Conservation (phyloP, 2,888 invertebrate species). For the Macrophya alboannulata region DNA sequence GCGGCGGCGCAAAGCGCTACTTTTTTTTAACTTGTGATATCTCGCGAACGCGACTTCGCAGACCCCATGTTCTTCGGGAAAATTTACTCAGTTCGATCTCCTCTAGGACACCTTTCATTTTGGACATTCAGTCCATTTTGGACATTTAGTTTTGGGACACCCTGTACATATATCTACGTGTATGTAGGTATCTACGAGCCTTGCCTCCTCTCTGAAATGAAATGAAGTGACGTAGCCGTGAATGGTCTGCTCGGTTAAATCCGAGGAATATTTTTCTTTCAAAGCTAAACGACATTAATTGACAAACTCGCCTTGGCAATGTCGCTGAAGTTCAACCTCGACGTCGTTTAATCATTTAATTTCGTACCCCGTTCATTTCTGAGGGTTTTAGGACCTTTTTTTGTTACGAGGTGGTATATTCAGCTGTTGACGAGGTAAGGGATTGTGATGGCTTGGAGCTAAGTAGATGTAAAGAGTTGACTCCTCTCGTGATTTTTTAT, state of each 20-base stretch:
- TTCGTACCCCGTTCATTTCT: not conserved
- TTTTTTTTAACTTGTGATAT: no score
- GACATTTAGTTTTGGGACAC: no score
- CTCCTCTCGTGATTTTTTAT: not conserved
- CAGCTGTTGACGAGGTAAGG: slow-evolving; percentile 31
- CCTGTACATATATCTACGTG: not conserved
- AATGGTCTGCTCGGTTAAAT: not conserved
- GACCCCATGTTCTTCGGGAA: no score
- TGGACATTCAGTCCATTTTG: no score
- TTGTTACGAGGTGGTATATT: slow-evolving; percentile 33
- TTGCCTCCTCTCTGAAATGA: not conserved
- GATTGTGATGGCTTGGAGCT: slow-evolving; percentile 15
- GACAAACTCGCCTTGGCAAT: slow-evolving; percentile 7
- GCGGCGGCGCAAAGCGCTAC: no score
- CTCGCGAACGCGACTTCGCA: no score
- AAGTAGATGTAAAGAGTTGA: slow-evolving; percentile 49
- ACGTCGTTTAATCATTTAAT: slow-evolving; percentile 21
- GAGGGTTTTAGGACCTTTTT: not conserved
- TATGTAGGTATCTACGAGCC: not conserved
- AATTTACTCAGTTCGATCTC: no score
- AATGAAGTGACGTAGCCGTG: not conserved
- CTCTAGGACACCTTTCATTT: no score
- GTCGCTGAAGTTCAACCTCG: slow-evolving; percentile 17
- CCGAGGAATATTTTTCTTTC: slow-evolving; percentile 15
- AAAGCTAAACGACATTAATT: slow-evolving; percentile 24